Conservation (phyloP, 1,140 invertebrate genomes). For the Campodea augens region DNA sequence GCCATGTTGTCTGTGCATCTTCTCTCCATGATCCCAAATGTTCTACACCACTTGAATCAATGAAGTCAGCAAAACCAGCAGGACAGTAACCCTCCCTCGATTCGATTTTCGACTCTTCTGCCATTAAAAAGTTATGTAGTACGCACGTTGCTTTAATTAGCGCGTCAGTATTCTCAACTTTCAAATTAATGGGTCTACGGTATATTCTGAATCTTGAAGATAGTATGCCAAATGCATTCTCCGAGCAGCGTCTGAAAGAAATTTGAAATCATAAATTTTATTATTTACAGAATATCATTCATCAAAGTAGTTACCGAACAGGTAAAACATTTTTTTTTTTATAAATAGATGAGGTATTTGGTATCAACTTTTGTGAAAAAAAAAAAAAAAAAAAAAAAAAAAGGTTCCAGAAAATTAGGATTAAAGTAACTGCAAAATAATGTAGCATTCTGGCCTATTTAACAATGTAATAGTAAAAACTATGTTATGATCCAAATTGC, state of each 20-base stretch:
- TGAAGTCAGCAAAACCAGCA: slow-evolving; percentile 2
- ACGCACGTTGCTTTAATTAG: background rate
- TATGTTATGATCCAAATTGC: too few relatives aligned
- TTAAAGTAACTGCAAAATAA: too few relatives aligned
- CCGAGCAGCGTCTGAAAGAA: slow-evolving; percentile 13
- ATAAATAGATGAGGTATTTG: background rate
- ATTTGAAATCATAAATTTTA: background rate
- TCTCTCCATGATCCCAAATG: slow-evolving; percentile 3
- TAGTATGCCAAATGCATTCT: slow-evolving; percentile 30
- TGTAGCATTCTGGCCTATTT: too few relatives aligned
- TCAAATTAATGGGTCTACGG: background rate
- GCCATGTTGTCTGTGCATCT: too few relatives aligned
- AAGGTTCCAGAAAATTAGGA: too few relatives aligned
- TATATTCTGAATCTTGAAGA: slow-evolving; percentile 11
- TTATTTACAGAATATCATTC: background rate
- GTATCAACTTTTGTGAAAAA: background rate
- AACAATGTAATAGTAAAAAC: too few relatives aligned
- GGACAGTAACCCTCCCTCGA: background rate
- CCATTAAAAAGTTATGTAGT: background rate
- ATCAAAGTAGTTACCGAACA: background rate
- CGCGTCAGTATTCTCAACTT: background rate
- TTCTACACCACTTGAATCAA: background rate
- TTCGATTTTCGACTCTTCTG: background rate
- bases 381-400: too few relatives aligned
- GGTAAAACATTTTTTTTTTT: background rate